Conservation (phyloP, 2,888 invertebrate species). For the Hydrotaea diabolus region DNA sequence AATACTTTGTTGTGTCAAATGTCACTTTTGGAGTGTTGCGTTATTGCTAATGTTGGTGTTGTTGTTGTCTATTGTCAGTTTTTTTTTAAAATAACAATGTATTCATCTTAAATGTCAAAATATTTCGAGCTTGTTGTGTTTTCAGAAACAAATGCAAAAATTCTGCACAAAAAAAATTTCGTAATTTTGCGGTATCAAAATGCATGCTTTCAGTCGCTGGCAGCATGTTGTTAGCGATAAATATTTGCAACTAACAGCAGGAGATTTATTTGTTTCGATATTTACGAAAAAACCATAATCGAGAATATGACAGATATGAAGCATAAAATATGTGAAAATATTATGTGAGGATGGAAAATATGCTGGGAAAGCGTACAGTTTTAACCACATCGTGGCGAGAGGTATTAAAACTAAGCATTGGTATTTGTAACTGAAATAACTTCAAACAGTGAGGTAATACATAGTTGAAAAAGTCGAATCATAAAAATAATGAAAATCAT, state of each 20-base stretch:
- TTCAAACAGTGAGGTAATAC: too few species aligned
- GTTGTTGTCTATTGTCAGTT: slow-evolving; percentile 3
- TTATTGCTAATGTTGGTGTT: slow-evolving; percentile 4
- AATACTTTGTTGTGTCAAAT: slow-evolving; percentile 34
- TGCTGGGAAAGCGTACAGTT: neutral
- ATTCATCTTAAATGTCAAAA: slow-evolving; percentile 67
- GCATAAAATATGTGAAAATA: slow-evolving; percentile 12
- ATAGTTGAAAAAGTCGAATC: too few species aligned
- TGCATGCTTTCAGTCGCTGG: too few species aligned
- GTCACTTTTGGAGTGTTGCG: slow-evolving; percentile 8
- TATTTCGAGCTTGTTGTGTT: slow-evolving; percentile 55
- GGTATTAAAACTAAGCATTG: too few species aligned
- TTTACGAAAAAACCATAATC: neutral
- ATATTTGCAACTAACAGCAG: slow-evolving; percentile 22
- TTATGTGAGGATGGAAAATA: neutral
- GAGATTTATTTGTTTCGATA: slow-evolving; percentile 14
- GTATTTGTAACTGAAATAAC: too few species aligned
- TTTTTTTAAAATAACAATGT: slow-evolving; percentile 47
- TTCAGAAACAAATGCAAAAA: slow-evolving; percentile 24
- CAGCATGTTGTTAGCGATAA: neutral
- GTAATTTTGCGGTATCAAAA: slow-evolving; percentile 20
- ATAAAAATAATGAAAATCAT: too few species aligned
- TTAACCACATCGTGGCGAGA: too few species aligned
- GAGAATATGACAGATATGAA: slow-evolving; percentile 6
- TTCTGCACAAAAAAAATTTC: slow-evolving; percentile 6